Evolutionary conservation across 2,113 vertebrate genomes (phyloP).

Genomic region (Gasterosteus nipponicus): DNA sequence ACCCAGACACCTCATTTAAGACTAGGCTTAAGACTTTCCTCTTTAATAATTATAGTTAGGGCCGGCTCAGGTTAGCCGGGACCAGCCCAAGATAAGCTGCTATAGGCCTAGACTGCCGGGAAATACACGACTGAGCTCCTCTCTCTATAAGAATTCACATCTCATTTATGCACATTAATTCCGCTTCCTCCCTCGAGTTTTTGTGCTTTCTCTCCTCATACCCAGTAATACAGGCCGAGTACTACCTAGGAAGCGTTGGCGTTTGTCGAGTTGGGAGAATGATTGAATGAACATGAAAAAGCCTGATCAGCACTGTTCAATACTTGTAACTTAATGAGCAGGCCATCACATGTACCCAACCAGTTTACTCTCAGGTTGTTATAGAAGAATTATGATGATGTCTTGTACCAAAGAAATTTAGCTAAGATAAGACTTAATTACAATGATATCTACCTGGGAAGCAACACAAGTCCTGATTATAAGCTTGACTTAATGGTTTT

Average conservation of each 20-base stretch:
- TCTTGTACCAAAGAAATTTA: slow-evolving; percentile 68
- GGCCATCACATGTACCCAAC: slow-evolving; percentile 21
- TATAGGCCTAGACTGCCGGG: too few species aligned
- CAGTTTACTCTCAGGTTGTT: slow-evolving; percentile 54
- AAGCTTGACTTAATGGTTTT: slow-evolving; percentile 75
- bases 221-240: too few species aligned
- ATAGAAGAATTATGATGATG: slow-evolving; percentile 73
- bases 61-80: too few species aligned
- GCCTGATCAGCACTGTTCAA: background rate
- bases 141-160: too few species aligned
- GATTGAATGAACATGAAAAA: slow-evolving; percentile 9
- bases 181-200: too few species aligned
- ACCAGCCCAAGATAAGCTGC: too few species aligned
- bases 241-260: background rate
- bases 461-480: slow-evolving; percentile 57
- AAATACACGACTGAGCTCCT: too few species aligned
- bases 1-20: too few species aligned
- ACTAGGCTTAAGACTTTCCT: too few species aligned
- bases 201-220: too few species aligned
- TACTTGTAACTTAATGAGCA: slow-evolving; percentile 8
- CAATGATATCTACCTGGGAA: slow-evolving; percentile 74
- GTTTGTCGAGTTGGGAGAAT: background rate
- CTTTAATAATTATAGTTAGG: too few species aligned
- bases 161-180: too few species aligned
- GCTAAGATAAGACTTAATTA: slow-evolving; percentile 85